phyloP scores from a whole-genome alignment of 2,113 vertebrate genomes.

The Corvus moneduloides region DNA sequence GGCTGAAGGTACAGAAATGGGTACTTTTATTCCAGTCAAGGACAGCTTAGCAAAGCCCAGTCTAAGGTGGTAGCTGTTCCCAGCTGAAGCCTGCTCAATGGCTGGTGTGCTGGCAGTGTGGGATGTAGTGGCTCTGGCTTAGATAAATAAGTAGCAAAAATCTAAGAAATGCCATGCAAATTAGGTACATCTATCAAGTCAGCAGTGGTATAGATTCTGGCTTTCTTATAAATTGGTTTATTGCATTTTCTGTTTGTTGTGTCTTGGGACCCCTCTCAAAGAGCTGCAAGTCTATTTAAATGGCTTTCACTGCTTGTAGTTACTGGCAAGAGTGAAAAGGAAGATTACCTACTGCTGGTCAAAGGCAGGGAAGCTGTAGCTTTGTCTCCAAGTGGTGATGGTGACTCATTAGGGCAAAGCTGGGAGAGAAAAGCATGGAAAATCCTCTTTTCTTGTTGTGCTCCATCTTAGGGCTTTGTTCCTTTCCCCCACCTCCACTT shows the following conservation, averaged over 20 bases:
- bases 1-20: background rate
- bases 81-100: background rate
- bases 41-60: background rate
- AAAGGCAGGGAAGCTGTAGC: background rate
- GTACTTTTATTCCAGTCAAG: background rate
- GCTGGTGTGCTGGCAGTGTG: background rate
- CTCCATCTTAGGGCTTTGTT: background rate
- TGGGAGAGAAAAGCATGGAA: background rate
- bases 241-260: background rate
- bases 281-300: background rate
- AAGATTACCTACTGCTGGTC: background rate
- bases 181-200: background rate
- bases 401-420: background rate
- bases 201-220: background rate
- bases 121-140: background rate
- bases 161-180: constrained; percentile 11
- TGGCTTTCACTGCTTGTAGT: background rate
- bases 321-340: background rate
- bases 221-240: constrained; percentile 9
- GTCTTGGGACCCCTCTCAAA: background rate
- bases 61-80: background rate
- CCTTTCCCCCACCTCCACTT: background rate
- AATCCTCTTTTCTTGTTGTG: background rate
- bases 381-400: background rate
- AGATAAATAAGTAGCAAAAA: background rate